Evolutionary conservation across 2,888 invertebrate genomes (phyloP).

Genomic region (Phyto melanocephala): DNA sequence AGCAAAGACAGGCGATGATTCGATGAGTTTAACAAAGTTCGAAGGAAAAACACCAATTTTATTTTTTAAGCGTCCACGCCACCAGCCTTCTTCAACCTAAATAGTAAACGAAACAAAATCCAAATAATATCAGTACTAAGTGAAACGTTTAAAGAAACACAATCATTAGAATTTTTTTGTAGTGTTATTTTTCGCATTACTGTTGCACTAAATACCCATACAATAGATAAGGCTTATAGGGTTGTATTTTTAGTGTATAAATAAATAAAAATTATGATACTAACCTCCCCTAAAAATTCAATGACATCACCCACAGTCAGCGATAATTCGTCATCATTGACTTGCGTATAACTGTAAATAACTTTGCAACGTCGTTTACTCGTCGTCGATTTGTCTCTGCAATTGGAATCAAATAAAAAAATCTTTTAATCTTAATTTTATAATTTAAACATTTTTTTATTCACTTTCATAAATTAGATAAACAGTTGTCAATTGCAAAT

Average conservation of each 20-base stretch:
- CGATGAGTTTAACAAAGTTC: constrained; percentile 90
- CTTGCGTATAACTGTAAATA: constrained; percentile 93
- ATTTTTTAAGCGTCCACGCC: constrained; percentile 91
- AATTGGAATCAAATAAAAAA: constrained; percentile 52
- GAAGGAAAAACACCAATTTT: constrained; percentile 96
- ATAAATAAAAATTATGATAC: constrained; percentile 46
- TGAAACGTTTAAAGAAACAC: constrained; percentile 19
- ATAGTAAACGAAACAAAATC: constrained; percentile 54
- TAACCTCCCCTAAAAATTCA: constrained; percentile 92
- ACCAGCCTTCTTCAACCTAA: constrained; percentile 92
- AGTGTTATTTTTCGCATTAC: not conserved
- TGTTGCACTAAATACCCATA: not conserved
- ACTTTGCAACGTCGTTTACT: constrained; percentile 87
- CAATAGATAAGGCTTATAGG: not conserved
- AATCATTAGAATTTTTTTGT: constrained; percentile 13
- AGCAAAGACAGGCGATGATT: constrained; percentile 78
- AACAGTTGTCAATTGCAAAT: no score
- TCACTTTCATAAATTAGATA: constrained; percentile 1
- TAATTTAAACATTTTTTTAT: not conserved
- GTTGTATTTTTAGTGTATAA: not conserved
- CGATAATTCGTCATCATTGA: constrained; percentile 94
- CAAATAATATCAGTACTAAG: constrained; percentile 3
- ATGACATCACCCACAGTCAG: constrained; percentile 93
- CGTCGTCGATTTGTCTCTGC: constrained; percentile 78
- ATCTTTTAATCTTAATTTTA: constrained; percentile 42